Conservation (phyloP, 2,113 vertebrate genomes). For the Trichechus manatus region DNA sequence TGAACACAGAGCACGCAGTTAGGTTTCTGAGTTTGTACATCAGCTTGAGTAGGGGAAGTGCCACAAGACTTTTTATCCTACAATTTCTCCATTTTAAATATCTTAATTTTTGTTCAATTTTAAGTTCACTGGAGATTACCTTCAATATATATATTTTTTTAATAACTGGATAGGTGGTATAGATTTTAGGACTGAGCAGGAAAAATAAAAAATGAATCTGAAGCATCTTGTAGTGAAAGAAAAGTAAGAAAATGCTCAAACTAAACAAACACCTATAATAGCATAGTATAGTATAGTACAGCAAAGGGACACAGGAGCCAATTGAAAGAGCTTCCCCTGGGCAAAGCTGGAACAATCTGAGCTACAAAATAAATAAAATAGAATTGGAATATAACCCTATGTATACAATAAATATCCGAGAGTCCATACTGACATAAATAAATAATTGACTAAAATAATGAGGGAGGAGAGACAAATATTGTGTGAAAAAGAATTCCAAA, state of each 20-base stretch:
- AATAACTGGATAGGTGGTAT: neutral
- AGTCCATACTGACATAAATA: too few relatives aligned
- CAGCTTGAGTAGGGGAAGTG: neutral
- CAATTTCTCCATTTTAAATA: neutral
- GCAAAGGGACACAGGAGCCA: neutral
- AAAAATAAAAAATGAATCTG: neutral
- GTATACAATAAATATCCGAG: neutral
- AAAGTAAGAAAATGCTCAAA: neutral
- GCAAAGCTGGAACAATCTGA: neutral
- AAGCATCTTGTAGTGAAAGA: neutral
- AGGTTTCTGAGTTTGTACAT: neutral
- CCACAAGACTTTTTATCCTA: neutral
- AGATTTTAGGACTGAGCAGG: too few relatives aligned
- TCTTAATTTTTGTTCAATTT: neutral
- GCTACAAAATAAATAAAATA: neutral
- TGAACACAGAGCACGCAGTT: neutral
- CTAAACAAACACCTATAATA: neutral
- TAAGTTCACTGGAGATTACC: neutral
- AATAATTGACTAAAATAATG: neutral
- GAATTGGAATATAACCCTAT: neutral
- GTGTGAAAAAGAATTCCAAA: neutral
- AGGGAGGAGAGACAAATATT: accelerated
- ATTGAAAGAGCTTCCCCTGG: neutral
- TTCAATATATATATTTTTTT: neutral
- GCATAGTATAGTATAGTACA: too few relatives aligned